A percentile compares a stretch with the other conserved stretches of the same genome.
These are phyloP conservation scores for Apostichopus parvimensis DNA, from an alignment of 35 echinoderm and acorn worm genomes.

Conservation along the genomic window DNA sequence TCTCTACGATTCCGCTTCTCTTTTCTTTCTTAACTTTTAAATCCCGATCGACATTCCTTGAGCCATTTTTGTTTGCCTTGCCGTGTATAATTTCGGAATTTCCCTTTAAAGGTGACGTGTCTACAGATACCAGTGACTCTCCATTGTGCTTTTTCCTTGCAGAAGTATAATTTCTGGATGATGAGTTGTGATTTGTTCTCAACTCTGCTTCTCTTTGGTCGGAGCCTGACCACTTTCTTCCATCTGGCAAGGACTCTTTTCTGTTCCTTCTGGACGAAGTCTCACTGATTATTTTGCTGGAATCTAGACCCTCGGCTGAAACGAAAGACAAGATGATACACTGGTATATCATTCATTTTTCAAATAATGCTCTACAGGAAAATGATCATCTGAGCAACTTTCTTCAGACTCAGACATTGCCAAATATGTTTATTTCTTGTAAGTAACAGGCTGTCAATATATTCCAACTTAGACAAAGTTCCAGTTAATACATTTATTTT, in stretches of 20 bases:
- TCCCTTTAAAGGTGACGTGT: neutral
- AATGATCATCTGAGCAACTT: neutral
- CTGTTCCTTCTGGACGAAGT: neutral
- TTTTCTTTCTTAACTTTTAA: neutral
- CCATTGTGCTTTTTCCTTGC: neutral
- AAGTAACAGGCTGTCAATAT: too few relatives aligned
- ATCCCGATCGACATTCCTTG: neutral
- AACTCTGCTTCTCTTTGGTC: neutral
- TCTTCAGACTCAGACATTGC: too few relatives aligned
- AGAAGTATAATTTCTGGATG: neutral
- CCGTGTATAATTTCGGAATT: neutral
- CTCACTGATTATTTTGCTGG: neutral
- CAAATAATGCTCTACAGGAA: neutral
- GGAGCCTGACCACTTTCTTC: neutral
- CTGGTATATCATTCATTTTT: neutral
- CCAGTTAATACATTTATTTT: too few relatives aligned
- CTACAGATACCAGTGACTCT: neutral
- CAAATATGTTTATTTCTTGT: too few relatives aligned
- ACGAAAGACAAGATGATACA: neutral
- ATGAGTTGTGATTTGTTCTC: neutral
- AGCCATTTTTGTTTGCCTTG: neutral
- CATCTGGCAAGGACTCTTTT: neutral
- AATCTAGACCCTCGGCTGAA: constrained; percentile 3
- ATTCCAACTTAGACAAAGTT: too few relatives aligned
- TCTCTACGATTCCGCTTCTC: neutral